Conservation (phyloP, 2,888 invertebrate genomes). For the Lucinisca nassula region DNA sequence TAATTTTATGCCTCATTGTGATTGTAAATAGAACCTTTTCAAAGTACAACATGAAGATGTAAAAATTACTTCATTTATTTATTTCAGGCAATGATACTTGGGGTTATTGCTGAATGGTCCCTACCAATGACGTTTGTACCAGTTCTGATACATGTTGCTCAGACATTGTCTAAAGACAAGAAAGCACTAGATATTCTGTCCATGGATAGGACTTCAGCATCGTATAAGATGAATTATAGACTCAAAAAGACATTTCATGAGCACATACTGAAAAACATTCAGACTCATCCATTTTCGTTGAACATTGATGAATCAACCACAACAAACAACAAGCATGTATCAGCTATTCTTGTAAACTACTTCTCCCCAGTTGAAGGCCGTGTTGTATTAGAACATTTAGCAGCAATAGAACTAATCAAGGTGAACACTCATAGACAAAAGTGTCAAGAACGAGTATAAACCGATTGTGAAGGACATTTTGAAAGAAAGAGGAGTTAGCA, state of each 20-base stretch:
- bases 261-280: neutral
- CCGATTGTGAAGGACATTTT: no score
- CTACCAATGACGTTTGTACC: neutral
- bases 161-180: neutral
- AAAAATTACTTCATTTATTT: neutral
- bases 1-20: neutral
- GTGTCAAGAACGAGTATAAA: no score
- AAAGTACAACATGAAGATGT: neutral
- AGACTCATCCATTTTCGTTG: slow-evolving; percentile 15
- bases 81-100: neutral
- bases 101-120: neutral
- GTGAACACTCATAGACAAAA: slow-evolving; percentile 44
- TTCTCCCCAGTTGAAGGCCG: slow-evolving; percentile 19
- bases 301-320: slow-evolving; percentile 56
- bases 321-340: slow-evolving; percentile 41
- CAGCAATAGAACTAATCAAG: slow-evolving; percentile 37
- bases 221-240: slow-evolving; percentile 45
- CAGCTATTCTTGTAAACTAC: slow-evolving; percentile 53
- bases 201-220: slow-evolving; percentile 38
- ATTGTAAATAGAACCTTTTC: neutral
- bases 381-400: slow-evolving; percentile 58
- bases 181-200: neutral
- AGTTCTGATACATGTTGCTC: neutral
- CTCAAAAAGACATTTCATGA: slow-evolving; percentile 14
- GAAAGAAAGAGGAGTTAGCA: no score